These are phyloP conservation scores for Agrypnia vestita DNA, from an alignment of 1,140 invertebrate species.

Conservation along the genomic window DNA sequence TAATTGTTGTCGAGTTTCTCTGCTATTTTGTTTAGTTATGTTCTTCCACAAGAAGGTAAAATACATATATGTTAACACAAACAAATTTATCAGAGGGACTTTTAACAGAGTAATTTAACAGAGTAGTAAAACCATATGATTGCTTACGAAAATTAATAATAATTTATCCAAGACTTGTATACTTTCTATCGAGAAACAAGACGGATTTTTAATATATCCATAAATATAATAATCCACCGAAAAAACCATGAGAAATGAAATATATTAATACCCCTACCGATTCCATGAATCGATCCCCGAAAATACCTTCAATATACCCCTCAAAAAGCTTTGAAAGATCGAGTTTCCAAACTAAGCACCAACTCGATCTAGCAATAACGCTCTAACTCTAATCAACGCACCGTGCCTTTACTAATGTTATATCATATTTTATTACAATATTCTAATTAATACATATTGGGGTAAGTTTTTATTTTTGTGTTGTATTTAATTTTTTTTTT, in stretches of 20 bases:
- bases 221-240: neutral
- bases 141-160: too few relatives aligned
- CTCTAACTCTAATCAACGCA: constrained; percentile 18
- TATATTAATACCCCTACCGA: neutral
- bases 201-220: neutral
- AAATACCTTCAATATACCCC: neutral
- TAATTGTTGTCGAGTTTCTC: neutral
- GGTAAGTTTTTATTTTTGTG: constrained; percentile 18
- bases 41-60: neutral
- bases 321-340: neutral
- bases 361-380: constrained; percentile 9
- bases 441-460: neutral
- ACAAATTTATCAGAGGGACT: too few relatives aligned
- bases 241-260: constrained; percentile 23
- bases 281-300: neutral
- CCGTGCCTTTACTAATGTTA: constrained; percentile 18
- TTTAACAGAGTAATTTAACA: too few relatives aligned
- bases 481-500: neutral
- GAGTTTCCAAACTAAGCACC: neutral
- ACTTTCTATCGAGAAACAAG: too few relatives aligned
- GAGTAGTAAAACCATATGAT: too few relatives aligned
- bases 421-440: constrained; percentile 1
- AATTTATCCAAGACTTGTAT: too few relatives aligned
- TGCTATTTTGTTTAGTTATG: neutral
- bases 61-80: too few relatives aligned